phyloP scores from a whole-genome alignment of 2,113 vertebrate species.

The Coregonus clupeaformis region DNA sequence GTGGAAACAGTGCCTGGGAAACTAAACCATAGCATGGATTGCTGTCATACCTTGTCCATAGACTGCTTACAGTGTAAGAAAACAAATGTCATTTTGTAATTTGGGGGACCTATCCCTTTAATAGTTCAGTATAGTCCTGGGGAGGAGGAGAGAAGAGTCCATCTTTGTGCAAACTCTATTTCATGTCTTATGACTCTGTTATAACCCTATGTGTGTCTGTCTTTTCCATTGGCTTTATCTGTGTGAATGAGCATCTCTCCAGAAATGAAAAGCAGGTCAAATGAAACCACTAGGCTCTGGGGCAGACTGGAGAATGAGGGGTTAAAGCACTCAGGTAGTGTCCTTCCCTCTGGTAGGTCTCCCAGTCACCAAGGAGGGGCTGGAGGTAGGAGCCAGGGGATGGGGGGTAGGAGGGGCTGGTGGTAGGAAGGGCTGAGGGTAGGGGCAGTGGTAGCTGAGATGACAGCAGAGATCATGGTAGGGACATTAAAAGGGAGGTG shows the following conservation, averaged over 20 bases:
- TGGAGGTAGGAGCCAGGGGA: too few species aligned
- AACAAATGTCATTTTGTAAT: too few species aligned
- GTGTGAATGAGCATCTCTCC: too few species aligned
- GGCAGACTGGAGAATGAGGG: not conserved
- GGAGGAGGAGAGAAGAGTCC: not conserved
- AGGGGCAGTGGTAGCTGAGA: too few species aligned
- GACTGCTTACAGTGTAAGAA: too few species aligned
- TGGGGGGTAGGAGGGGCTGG: too few species aligned
- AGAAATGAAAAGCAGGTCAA: not conserved
- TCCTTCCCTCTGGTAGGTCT: not conserved
- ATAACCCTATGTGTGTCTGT: not conserved
- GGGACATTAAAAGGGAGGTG: not conserved
- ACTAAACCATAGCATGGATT: too few species aligned
- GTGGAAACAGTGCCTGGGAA: too few species aligned
- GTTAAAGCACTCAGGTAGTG: not conserved
- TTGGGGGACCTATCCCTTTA: not conserved
- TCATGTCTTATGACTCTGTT: not conserved
- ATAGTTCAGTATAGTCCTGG: not conserved
- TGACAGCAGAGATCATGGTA: not conserved
- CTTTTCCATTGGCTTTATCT: not conserved
- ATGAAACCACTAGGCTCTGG: not conserved
- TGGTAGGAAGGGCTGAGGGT: not conserved
- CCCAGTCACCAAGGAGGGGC: too few species aligned
- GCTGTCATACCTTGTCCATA: too few species aligned
- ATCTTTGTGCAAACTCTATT: not conserved